Evolutionary conservation across 35 echinoderm and acorn worm genomes (phyloP).

Genomic region (Heliocidaris tuberculata): DNA sequence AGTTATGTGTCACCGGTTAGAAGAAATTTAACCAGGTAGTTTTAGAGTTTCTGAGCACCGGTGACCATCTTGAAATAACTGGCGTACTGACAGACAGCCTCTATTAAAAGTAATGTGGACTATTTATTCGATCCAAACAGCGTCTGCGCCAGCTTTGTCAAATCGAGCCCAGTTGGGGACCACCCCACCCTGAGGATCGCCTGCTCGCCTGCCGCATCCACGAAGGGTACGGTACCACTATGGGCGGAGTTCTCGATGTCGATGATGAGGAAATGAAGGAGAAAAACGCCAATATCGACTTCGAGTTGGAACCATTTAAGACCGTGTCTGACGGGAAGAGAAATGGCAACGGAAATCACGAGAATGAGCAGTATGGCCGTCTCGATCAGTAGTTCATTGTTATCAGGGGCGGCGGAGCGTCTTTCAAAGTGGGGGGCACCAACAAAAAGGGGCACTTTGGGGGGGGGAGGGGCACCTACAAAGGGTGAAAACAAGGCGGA

Average conservation of each 20-base stretch:
- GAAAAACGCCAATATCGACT: background rate
- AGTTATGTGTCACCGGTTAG: too few relatives aligned
- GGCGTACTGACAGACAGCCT: too few relatives aligned
- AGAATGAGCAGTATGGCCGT: background rate
- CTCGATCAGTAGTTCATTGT: background rate
- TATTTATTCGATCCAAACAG: background rate
- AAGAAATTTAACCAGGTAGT: too few relatives aligned
- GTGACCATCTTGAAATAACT: too few relatives aligned
- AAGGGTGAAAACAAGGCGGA: too few relatives aligned
- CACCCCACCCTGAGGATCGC: constrained; percentile 20
- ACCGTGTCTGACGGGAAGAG: too few relatives aligned
- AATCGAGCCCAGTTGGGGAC: constrained; percentile 34
- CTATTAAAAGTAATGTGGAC: background rate
- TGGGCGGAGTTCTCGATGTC: background rate
- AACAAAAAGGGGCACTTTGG: too few relatives aligned
- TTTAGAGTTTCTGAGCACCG: too few relatives aligned
- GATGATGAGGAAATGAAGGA: background rate
- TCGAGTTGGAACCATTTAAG: background rate
- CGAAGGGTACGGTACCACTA: constrained; percentile 24
- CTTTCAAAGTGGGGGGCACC: too few relatives aligned
- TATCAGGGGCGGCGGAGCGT: too few relatives aligned
- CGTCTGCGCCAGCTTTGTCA: background rate
- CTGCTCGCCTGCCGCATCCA: constrained; percentile 22
- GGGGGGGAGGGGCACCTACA: too few relatives aligned
- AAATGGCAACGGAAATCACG: background rate